Conservation (phyloP, 2,888 invertebrate species). For the Agelastica alni region DNA sequence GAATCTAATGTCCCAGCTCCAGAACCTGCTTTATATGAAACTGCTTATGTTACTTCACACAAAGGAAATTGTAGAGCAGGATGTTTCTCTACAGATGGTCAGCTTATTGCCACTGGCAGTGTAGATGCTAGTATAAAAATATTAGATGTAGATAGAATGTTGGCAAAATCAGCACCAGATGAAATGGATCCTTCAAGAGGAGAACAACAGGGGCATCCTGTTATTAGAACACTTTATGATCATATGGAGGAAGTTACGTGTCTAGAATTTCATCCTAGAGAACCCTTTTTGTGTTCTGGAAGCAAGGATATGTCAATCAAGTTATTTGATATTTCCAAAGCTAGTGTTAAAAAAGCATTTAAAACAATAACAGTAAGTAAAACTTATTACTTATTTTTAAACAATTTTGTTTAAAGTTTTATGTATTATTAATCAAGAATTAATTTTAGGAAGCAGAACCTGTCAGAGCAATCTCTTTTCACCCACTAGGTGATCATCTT, state of each 20-base stretch:
- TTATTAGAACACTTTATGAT: conserved; percentile 95
- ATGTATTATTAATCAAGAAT: too few relatives aligned
- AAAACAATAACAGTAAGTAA: conserved; percentile 82
- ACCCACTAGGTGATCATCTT: conserved; percentile 93
- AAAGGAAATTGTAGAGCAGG: conserved; percentile 95
- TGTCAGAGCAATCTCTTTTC: conserved; percentile 88
- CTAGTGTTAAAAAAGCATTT: conserved; percentile 97
- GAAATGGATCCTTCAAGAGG: conserved; percentile 82
- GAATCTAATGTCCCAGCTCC: conserved; percentile 92
- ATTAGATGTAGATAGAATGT: conserved; percentile 97
- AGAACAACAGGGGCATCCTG: conserved; percentile 95
- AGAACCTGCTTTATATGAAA: conserved; percentile 96
- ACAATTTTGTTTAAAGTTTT: too few relatives aligned
- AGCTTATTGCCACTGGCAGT: conserved; percentile 96
- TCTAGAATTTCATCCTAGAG: conserved; percentile 94
- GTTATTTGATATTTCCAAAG: conserved; percentile 97
- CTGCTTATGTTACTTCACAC: conserved; percentile 98
- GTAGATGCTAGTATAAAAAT: conserved; percentile 99
- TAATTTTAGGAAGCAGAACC: conserved; percentile 81
- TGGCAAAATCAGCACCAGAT: conserved; percentile 95
- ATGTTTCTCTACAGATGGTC: conserved; percentile 93
- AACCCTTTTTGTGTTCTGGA: conserved; percentile 93
- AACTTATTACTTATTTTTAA: too few relatives aligned
- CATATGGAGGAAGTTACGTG: conserved; percentile 97
- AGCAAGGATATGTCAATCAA: conserved; percentile 93